Conservation (phyloP, 2,888 invertebrate genomes). For the Lumbricus terrestris region DNA sequence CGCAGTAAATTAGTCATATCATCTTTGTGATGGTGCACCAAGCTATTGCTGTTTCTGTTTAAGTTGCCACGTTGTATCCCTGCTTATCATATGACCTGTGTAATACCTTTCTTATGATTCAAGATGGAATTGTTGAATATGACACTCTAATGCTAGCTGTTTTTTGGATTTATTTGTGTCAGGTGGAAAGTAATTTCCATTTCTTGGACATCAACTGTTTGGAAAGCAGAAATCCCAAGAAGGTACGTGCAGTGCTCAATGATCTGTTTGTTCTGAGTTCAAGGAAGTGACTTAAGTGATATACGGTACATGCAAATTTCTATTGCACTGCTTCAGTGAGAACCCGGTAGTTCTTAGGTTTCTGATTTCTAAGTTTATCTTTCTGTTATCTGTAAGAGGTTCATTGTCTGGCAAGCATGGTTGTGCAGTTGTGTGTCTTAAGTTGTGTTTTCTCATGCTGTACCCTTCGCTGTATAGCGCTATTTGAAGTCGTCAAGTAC, state of each 20-base stretch:
- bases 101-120: background rate
- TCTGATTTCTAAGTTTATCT: background rate
- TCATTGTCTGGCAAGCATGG: background rate
- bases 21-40: background rate
- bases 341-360: background rate
- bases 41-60: background rate
- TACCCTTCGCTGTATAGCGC: background rate
- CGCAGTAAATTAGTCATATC: too few species aligned
- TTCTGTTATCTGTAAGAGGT: background rate
- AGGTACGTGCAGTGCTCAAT: background rate
- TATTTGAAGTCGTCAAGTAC: background rate
- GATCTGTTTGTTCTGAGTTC: background rate
- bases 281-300: background rate
- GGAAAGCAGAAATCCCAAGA: conserved; percentile 5
- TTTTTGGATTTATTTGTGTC: background rate
- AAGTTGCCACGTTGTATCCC: background rate
- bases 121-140: background rate
- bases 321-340: background rate
- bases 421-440: background rate
- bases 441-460: background rate
- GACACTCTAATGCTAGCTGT: background rate
- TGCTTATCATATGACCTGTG: too few species aligned
- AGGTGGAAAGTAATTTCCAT: background rate
- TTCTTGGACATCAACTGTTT: conserved; percentile 6
- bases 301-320: background rate